Evolutionary conservation across 2,888 invertebrate species (phyloP), one percentile per base, ranked within the genome.

Genomic region (Andrena fulva): DNA sequence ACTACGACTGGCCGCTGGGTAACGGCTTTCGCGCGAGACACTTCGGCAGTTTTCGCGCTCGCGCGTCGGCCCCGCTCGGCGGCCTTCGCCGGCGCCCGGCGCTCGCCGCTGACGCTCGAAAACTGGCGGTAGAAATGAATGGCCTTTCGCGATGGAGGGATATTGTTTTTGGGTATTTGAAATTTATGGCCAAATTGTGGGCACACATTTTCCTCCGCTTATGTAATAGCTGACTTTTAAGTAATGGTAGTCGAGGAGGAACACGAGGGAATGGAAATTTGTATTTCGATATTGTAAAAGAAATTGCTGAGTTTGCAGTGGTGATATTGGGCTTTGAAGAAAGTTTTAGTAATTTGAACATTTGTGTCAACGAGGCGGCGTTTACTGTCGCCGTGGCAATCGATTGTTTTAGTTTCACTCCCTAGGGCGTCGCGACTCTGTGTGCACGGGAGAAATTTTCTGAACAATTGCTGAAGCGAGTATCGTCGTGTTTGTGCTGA

Each of bases 21-120:
- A 90, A 90, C 90, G 89, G 89, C 90, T 89, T 84, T 89, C 89
- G 90, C 73, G 88, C 80, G 87, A 77, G 76, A 68, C 54, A 10
- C 79, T 82, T 90, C 90, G 89, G 85, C 68, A 76, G 52, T 87
- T 82, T 86, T 84, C 89, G 88, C 63, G 59, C 66, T 56, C 27
- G 33, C 48, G 76, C 78, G 60, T 60, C 59, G 48, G 27, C 8
- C 1, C 4, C 48, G 0, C 8, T 78, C 79, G 79, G 64, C 4
- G n/a, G 20, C 0, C 12, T 5, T 31, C 79, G 79, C 2, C 0
- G 0, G 3, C 8, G 20, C 12, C 16, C 70, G 66, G 27, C 8
- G 8, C 6, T 12, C 31, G 48, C n/a, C 69, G 59, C 3, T 24
- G 8, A 5, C n/a, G n/a, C 12, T 62, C 60, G 24, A 35, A 67